Conservation (phyloP, 53 echinoderm and acorn worm genomes). For the Luidia sarsii region DNA sequence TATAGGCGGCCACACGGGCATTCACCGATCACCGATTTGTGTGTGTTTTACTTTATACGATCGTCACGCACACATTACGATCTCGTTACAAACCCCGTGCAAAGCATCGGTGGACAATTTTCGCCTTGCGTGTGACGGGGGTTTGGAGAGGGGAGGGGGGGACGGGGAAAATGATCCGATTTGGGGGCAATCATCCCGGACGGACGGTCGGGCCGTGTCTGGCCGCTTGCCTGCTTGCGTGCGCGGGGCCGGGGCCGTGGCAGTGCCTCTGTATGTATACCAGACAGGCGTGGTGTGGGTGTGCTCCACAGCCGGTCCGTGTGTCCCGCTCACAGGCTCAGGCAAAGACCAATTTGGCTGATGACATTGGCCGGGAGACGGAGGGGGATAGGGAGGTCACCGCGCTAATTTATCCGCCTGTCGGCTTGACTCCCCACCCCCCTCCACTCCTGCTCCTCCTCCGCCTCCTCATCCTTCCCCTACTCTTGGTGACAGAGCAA, state of each 20-base stretch:
- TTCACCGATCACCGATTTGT: slow-evolving; percentile 61
- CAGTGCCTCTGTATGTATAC: too few species aligned
- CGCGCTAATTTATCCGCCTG: slow-evolving; percentile 64
- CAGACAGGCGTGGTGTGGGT: too few species aligned
- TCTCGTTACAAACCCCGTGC: slow-evolving; percentile 54
- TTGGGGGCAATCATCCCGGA: slow-evolving; percentile 60
- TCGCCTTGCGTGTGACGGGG: too few species aligned
- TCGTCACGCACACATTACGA: slow-evolving; percentile 59
- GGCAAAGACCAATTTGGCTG: slow-evolving; percentile 65
- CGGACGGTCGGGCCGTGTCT: slow-evolving; percentile 40
- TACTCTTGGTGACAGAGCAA: too few species aligned
- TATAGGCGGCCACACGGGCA: slow-evolving; percentile 67
- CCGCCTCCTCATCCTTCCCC: too few species aligned
- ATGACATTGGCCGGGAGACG: slow-evolving; percentile 62
- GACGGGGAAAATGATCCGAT: slow-evolving; percentile 60
- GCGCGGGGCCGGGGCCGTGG: too few species aligned
- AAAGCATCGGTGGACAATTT: too few species aligned
- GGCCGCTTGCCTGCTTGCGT: too few species aligned
- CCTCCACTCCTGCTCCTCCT: too few species aligned
- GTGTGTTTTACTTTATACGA: slow-evolving; percentile 52
- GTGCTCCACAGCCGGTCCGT: slow-evolving; percentile 52
- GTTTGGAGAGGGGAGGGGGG: slow-evolving; percentile 53
- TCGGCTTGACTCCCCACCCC: slow-evolving; percentile 46
- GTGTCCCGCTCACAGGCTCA: slow-evolving; percentile 45
- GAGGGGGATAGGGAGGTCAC: slow-evolving; percentile 57